Percentiles rank a stretch among this genome's conserved stretches.
Conservation (phyloP, 2,113 vertebrate species). For the Brienomyrus brachyistius region DNA sequence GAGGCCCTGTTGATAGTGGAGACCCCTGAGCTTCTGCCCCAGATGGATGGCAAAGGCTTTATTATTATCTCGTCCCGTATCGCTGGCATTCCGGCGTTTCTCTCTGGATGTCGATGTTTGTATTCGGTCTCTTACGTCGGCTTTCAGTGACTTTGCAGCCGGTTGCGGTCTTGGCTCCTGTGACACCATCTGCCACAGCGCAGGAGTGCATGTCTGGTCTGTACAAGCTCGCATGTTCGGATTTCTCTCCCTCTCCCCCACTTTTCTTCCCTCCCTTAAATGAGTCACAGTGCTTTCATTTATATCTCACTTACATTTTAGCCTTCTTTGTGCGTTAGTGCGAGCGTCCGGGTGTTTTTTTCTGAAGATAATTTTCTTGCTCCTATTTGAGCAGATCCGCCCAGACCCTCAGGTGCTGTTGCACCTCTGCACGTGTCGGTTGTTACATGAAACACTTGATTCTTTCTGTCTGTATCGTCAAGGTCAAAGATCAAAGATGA, state of each 20-base stretch:
- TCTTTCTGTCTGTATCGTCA: background rate
- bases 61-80: background rate
- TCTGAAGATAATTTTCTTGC: background rate
- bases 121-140: background rate
- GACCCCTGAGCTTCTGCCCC: background rate
- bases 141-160: background rate
- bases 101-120: background rate
- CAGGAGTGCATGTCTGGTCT: background rate
- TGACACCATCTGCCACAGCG: background rate
- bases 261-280: background rate
- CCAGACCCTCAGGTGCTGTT: background rate
- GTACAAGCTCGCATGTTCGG: background rate
- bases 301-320: background rate
- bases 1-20: background rate
- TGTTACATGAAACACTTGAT: background rate
- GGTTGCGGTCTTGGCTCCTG: background rate
- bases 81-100: background rate
- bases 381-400: background rate
- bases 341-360: background rate
- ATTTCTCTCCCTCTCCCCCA: background rate
- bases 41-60: background rate
- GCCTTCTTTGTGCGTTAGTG: background rate
- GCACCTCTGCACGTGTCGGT: background rate
- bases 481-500: background rate
- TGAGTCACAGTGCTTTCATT: background rate